Base-by-base conservation (phyloP, 1,140 invertebrate genomes). In the Drosophila mauritiana region DNA sequence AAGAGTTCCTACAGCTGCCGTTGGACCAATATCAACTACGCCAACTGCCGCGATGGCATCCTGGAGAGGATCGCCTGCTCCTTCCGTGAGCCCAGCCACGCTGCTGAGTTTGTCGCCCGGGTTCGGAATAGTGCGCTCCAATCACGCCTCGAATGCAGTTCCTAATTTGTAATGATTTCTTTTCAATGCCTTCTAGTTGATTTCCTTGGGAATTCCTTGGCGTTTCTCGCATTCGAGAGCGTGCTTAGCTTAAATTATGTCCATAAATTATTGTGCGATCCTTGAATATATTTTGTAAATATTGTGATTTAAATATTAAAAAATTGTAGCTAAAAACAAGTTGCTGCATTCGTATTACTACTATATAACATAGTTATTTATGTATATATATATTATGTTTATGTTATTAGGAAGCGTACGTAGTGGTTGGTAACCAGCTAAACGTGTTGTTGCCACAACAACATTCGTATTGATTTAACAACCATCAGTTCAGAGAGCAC, bases 381-480 rank as follows among this genome's bases (percentile, higher is more conserved):
- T 22, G 0, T 22, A 22, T 22, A 22, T 22, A 22, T 22, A 22
- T 22, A 22, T 22, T 22, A 22, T 22, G 13, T 31, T 31, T 31
- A 31, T 31, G 8, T 31, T 10, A 10, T 31, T 17, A 27, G 12
- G 4, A 4, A 31, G 8, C 3, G 0, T 49, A 10, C 2, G 4
- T 8, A 11, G 4, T 17, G 12, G 49, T 12, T 54, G 12, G 49
- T 49, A 68, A 70, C 63, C 25, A 42, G 3, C 1, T 12, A 1
- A 25, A 8, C 8, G 11, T 13, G 1, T 7, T 5, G 63, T 82
- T 78, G 68, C 46, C 75, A 80, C 70, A 75, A 74, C 80, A 83
- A 79, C 22, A 31, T 20, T 6, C 2, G 11, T n/a, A 83, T 83
- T 37, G 82, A 88, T 78, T 31, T 49, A 88, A 83, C 79, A 89